These are phyloP conservation scores for Leptodactylus fallax DNA, from an alignment of 2,797 vertebrate species.

Conservation along the genomic window DNA sequence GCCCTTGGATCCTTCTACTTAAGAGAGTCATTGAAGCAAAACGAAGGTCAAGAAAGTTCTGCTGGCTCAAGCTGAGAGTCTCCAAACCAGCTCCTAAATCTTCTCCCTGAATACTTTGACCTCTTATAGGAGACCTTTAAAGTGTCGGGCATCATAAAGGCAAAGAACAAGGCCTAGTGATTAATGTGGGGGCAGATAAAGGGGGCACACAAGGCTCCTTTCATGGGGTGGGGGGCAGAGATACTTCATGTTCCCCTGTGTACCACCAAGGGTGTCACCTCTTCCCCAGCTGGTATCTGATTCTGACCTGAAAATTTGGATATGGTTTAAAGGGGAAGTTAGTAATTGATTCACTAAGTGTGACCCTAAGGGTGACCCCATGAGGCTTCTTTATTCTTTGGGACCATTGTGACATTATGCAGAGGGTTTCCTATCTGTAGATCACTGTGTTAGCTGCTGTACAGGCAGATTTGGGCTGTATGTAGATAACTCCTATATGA, in stretches of 20 bases:
- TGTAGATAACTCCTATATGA: too few species aligned
- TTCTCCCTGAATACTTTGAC: conserved; percentile 50
- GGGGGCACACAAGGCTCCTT: conserved; percentile 36
- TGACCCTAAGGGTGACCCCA: too few species aligned
- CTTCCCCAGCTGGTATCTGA: not conserved
- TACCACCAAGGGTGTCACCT: not conserved
- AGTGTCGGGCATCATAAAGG: conserved; percentile 4
- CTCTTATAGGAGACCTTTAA: conserved; percentile 39
- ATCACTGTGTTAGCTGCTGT: not conserved
- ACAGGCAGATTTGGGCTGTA: not conserved
- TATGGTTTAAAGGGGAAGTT: not conserved
- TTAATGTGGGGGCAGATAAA: conserved; percentile 55
- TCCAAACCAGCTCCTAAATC: conserved; percentile 52
- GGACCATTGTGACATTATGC: not conserved
- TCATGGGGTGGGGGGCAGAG: not conserved
- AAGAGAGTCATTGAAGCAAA: conserved; percentile 13
- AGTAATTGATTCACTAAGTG: not conserved
- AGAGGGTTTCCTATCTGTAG: not conserved
- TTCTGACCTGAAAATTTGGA: not conserved
- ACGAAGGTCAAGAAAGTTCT: conserved; percentile 43
- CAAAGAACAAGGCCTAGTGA: conserved; percentile 15
- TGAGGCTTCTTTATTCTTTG: not conserved
- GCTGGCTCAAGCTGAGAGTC: not conserved
- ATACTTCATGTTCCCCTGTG: not conserved
- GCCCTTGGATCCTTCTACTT: conserved; percentile 19